Evolutionary conservation across 2,888 invertebrate genomes (phyloP).

Genomic region (Microchrysa polita): DNA sequence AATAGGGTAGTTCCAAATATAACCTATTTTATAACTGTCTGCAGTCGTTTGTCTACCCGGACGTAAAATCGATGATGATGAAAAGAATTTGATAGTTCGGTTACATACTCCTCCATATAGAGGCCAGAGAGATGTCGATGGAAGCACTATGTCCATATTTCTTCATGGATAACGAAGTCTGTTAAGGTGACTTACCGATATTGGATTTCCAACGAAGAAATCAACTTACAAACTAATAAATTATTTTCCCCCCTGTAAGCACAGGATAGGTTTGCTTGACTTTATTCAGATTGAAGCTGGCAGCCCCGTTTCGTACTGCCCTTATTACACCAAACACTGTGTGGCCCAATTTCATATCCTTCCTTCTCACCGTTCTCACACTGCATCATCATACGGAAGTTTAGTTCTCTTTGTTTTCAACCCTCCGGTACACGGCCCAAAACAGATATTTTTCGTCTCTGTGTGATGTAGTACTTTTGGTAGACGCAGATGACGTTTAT

Average conservation of each 20-base stretch:
- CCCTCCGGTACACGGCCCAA: conserved; percentile 8
- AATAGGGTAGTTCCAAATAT: conserved; percentile 37
- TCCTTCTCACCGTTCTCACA: conserved; percentile 2
- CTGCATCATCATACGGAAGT: conserved; percentile 40
- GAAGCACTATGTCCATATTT: background rate
- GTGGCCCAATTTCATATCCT: conserved; percentile 29
- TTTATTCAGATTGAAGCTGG: background rate
- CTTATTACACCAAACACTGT: conserved; percentile 42
- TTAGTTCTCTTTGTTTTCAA: conserved; percentile 31
- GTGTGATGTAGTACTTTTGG: conserved; percentile 13
- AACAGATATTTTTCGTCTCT: conserved; percentile 16
- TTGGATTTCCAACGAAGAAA: too few species aligned
- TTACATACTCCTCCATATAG: too few species aligned
- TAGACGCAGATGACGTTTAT: conserved; percentile 34
- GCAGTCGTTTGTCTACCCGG: conserved; percentile 47
- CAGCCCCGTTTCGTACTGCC: conserved; percentile 17
- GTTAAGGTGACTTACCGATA: too few species aligned
- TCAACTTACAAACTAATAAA: too few species aligned
- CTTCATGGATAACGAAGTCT: background rate
- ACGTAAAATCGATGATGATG: conserved; percentile 46
- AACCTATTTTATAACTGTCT: conserved; percentile 46
- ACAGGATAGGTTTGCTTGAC: too few species aligned
- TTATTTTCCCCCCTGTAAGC: too few species aligned
- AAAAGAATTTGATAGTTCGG: conserved; percentile 45
- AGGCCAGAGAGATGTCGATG: conserved; percentile 5